Percentiles rank a stretch among this genome's conserved stretches.
Evolutionary conservation across 1,140 invertebrate genomes (phyloP).

Genomic region (Diuraphis noxia): DNA sequence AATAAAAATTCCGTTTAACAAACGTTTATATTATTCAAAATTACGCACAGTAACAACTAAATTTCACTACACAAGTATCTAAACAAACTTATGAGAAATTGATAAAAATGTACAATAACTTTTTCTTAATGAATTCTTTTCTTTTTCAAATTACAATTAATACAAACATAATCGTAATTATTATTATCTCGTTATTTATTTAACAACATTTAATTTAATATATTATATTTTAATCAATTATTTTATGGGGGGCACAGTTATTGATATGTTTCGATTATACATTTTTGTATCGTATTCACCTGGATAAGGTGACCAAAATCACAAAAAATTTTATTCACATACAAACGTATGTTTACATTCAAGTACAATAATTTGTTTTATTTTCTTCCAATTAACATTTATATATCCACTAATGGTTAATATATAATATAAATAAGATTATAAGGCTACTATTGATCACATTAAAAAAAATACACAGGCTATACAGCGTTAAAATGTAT

Average conservation of each 20-base stretch:
- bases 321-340: conserved; percentile 13
- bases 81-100: conserved; percentile 38
- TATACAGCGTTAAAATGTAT: conserved; percentile 50
- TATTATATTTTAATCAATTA: conserved; percentile 16
- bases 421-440: conserved; percentile 28
- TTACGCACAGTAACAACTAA: conserved; percentile 52
- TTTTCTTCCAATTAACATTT: neutral
- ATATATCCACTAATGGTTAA: conserved; percentile 24
- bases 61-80: conserved; percentile 47
- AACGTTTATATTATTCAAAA: conserved; percentile 42
- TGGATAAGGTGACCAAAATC: conserved; percentile 14
- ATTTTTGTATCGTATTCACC: conserved; percentile 37
- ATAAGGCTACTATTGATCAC: conserved; percentile 53
- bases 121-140: conserved; percentile 27
- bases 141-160: neutral
- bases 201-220: conserved; percentile 45
- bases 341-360: neutral
- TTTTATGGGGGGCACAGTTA: conserved; percentile 34
- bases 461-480: conserved; percentile 50
- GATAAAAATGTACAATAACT: neutral
- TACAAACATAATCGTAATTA: conserved; percentile 16
- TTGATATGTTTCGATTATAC: conserved; percentile 54
- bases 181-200: conserved; percentile 42
- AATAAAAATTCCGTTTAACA: conserved; percentile 52
- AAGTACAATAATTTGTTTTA: conserved; percentile 3